These are phyloP conservation scores for Andrena marginata DNA, from an alignment of 2,888 invertebrate genomes.

Conservation along the genomic window DNA sequence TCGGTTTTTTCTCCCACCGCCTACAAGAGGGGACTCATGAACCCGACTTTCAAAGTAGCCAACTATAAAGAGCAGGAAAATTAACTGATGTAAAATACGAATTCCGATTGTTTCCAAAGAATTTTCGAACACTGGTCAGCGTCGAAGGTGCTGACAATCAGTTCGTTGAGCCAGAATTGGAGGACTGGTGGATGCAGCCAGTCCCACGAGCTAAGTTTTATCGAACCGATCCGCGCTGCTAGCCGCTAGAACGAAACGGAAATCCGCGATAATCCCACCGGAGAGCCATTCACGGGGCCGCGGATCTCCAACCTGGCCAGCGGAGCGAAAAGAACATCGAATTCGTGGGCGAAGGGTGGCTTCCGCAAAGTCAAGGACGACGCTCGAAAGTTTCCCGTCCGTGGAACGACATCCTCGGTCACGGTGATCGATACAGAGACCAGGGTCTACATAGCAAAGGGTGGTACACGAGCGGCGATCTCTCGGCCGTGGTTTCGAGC, in stretches of 20 bases:
- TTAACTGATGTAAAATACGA: no score
- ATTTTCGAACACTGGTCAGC: neutral
- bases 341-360: conserved; percentile 3
- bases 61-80: no score
- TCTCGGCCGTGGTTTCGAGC: neutral
- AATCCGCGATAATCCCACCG: conserved; percentile 24
- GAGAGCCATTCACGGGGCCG: conserved; percentile 1
- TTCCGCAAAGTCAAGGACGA: conserved; percentile 43
- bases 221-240: neutral
- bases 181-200: neutral
- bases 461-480: conserved; percentile 11
- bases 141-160: neutral
- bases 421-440: conserved; percentile 31
- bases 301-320: neutral
- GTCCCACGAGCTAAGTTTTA: neutral
- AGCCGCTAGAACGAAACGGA: conserved; percentile 11
- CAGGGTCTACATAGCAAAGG: neutral
- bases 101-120: neutral
- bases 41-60: no score
- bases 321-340: conserved; percentile 9
- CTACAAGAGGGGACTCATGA: no score
- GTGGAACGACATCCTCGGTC: neutral
- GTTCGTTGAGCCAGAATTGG: neutral
- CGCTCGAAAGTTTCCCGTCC: conserved; percentile 11
- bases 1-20: no score